A percentile compares a stretch with the other conserved stretches of the same genome.
Conservation (phyloP, 2,888 invertebrate species). For the Lacanobia wlatinum region DNA sequence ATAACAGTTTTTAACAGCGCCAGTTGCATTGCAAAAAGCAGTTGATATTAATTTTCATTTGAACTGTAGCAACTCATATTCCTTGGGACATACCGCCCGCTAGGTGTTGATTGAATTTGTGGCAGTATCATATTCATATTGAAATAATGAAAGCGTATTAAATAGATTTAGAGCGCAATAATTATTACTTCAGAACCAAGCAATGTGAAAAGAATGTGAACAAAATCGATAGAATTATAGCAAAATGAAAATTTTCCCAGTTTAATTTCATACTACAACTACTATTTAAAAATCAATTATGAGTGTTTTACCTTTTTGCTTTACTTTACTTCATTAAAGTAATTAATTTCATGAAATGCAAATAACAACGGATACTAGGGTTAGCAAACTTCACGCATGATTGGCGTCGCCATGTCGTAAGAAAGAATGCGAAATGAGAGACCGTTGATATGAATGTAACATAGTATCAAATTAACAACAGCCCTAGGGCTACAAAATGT, state of each 20-base stretch:
- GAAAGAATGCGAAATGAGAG: constrained; percentile 63
- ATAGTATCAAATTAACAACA: constrained; percentile 44
- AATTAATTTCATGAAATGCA: constrained; percentile 63
- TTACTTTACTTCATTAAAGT: constrained; percentile 44
- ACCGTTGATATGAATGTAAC: constrained; percentile 52
- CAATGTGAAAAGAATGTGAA: background rate
- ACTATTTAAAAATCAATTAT: constrained; percentile 61
- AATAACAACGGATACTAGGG: constrained; percentile 62
- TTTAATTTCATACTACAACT: constrained; percentile 39
- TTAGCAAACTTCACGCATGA: constrained; percentile 61
- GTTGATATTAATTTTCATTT: constrained; percentile 41
- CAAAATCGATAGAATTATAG: constrained; percentile 5
- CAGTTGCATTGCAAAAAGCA: constrained; percentile 39
- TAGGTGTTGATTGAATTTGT: constrained; percentile 25
- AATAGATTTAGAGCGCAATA: constrained; percentile 43
- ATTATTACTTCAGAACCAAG: constrained; percentile 12
- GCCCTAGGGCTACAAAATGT: constrained; percentile 33
- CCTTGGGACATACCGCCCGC: constrained; percentile 34
- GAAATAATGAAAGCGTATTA: constrained; percentile 17
- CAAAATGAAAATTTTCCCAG: constrained; percentile 22
- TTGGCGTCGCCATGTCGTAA: constrained; percentile 58
- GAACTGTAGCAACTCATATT: constrained; percentile 38
- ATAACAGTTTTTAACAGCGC: constrained; percentile 53
- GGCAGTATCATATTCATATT: constrained; percentile 36
- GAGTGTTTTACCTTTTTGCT: constrained; percentile 49